These are phyloP conservation scores for Eulemur coronatus DNA, from an alignment of 2,797 vertebrate genomes.

Conservation along the genomic window DNA sequence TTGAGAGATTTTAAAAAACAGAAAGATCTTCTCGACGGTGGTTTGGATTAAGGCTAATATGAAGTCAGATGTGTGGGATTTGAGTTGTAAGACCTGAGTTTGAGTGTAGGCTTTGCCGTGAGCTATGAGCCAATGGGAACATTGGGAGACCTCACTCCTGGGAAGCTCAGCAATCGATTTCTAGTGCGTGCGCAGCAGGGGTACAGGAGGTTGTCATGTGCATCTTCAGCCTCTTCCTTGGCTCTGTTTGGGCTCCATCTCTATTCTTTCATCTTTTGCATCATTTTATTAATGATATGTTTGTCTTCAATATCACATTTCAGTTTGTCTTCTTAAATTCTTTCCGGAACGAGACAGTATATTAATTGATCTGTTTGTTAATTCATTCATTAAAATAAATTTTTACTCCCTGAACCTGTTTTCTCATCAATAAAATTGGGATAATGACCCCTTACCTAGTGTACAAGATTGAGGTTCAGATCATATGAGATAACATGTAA, in stretches of 20 bases:
- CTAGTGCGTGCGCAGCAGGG: background rate
- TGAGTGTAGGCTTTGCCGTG: background rate
- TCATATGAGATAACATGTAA: background rate
- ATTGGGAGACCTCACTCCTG: background rate
- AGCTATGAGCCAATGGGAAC: background rate
- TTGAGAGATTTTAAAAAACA: background rate
- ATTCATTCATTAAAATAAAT: constrained; percentile 6
- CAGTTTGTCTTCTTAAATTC: background rate
- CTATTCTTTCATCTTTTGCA: background rate
- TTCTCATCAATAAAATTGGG: constrained; percentile 19
- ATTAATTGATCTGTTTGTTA: background rate
- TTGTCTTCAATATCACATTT: background rate
- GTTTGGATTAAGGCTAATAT: background rate
- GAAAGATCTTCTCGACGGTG: background rate
- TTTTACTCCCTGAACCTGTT: background rate
- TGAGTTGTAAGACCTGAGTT: background rate
- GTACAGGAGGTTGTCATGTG: background rate
- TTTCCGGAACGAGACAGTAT: background rate
- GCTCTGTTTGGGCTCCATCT: background rate
- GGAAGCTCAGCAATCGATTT: background rate
- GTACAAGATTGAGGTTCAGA: constrained; percentile 4
- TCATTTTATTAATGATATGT: background rate
- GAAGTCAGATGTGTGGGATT: background rate
- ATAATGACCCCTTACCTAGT: background rate
- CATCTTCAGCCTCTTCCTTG: background rate